These are phyloP conservation scores for Pempheris klunzingeri DNA, from an alignment of 2,797 vertebrate species.

Conservation along the genomic window DNA sequence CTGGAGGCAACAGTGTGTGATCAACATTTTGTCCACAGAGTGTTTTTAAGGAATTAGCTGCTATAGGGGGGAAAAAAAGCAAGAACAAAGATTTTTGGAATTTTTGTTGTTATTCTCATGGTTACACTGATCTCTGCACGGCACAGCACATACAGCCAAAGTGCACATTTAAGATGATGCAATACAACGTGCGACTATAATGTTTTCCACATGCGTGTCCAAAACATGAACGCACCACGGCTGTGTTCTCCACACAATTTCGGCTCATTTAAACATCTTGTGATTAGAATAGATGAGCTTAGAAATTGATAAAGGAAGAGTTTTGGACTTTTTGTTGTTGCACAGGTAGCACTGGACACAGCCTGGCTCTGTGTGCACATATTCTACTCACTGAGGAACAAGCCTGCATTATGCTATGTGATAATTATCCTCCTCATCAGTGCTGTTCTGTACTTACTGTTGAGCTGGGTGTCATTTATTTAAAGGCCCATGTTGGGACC, in stretches of 20 bases:
- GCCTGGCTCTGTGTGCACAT: background rate
- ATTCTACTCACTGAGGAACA: background rate
- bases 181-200: slow-evolving; percentile 16
- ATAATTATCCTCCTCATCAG: background rate
- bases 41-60: background rate
- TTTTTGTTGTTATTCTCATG: background rate
- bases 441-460: background rate
- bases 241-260: background rate
- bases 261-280: slow-evolving; percentile 1
- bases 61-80: background rate
- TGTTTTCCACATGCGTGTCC: slow-evolving; percentile 20
- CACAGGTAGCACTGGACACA: no score
- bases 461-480: background rate
- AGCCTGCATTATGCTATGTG: background rate
- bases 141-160: background rate
- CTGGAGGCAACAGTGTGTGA: background rate
- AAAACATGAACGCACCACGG: background rate
- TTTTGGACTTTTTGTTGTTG: no score
- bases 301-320: background rate
- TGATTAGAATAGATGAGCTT: background rate
- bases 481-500: background rate
- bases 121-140: background rate
- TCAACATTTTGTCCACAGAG: background rate
- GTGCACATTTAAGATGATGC: slow-evolving; percentile 35
- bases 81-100: background rate